Evolutionary conservation across 1,140 invertebrate genomes (phyloP), one percentile per base, ranked within the genome.

Genomic region (Bombus ignitus): DNA sequence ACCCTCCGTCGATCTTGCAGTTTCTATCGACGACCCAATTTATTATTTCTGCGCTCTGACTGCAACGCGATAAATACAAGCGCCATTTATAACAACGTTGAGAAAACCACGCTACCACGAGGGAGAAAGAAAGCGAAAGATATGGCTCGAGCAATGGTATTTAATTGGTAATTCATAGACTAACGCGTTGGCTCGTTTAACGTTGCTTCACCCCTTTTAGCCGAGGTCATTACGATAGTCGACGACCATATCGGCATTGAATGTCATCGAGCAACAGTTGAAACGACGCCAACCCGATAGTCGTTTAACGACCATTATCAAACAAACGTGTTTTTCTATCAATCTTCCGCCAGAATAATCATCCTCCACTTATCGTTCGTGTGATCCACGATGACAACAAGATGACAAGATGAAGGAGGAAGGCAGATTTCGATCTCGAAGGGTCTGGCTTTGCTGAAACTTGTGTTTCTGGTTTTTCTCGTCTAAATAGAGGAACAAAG

Each of bases 211-310:
- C 37, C 71, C 18, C 42, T 74, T 74, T 74, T 12, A 73, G 8
- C 8, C 39, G 28, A 22, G 39, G 25, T 18, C 71, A 71, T 71
- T 71, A 71, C 70, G 37, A 71, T 71, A 9, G 66, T 39, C 25
- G 6, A 25, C 68, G 9, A 4, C 39, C 25, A 42, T 73, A 73
- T 73, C 39, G 28, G 70, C 22, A 25, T 5, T 53, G 47, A 37
- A 75, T 15, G 13, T 35, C 47, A 53, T 75, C 28, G 72, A 47
- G 73, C 73, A 53, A 57, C 73, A 75, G 74, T 76, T 76, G 74
- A 59, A 76, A 76, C 53, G 47, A 18, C 22, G 74, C 53, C 74
- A 76, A 76, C 39, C 37, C 53, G 74, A 25, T 35, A 28, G 25
- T 6, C 74, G 25, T 57, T 74, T 76, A 53, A 53, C 74, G 53